Evolutionary conservation across 2,888 invertebrate species (phyloP), one percentile per base, ranked within the genome.

Genomic region (Acleris laterana): DNA sequence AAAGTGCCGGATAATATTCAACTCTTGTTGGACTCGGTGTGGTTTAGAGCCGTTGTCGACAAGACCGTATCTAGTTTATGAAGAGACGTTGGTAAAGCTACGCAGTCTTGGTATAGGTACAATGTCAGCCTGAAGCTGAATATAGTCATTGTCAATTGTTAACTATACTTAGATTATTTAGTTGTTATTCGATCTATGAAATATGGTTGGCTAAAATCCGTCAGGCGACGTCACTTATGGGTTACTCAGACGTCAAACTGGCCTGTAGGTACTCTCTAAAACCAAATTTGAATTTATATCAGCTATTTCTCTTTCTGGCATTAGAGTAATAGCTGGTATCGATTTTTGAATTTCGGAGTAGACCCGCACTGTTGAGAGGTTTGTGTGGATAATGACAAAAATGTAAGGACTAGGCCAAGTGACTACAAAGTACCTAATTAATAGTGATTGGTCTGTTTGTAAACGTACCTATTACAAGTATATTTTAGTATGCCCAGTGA

Each of bases 81-180:
- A 46, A n/a, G 46, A 46, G 3, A 17, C 2, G 46, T 46, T 46
- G 46, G 46, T 46, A 46, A 46, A 46, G 17, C 46, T 46, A 46
- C 16, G 17, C 46, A 44, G 44, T 46, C 17, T 49, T 59, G 38
- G 53, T 59, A 25, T 25, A 25, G 25, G 59, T 64, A 53, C 52
- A 53, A 59, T 55, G 58, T 59, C 42, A 64, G 53, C 59, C 64
- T 60, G 59, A 65, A 49, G 25, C 42, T 55, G 60, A 80, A 77
- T 79, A 80, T 80, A 77, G 72, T 81, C 60, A 78, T 84, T 83
- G 89, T 88, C 88, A 88, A 87, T 88, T 88, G 88, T 88, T 88
- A 77, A 59, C 65, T 62, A 69, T 63, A 65, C 62, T 59, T 65
- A 66, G 66, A 61, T 66, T 51, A 66, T 57, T 65, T 66, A 61